Evolutionary conservation across 2,888 invertebrate genomes (phyloP), one percentile per base, ranked within the genome.

Genomic region (Chaitophorus viminalis): DNA sequence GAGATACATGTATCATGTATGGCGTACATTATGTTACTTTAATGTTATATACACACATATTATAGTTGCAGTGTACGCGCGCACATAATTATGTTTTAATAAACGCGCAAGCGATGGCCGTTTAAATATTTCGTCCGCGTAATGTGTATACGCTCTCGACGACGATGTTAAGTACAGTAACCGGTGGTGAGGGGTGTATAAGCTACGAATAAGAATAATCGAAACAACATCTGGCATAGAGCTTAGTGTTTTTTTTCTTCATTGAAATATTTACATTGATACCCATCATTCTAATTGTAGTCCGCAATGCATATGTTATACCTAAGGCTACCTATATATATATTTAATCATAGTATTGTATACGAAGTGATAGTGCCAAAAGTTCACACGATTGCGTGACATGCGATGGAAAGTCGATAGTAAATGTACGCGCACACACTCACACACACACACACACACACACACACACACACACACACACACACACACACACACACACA

Each of bases 151-250:
- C 36, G 11, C 17, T n/a, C n/a, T n/a, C n/a, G n/a, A 68, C 29
- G 68, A 29, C 68, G 68, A 29, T 31, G 68, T 70, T 72, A 72
- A 21, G 33, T n/a, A 33, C 72, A 33, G 72, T 31, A 72, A 31
- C 31, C 72, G 72, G 1, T 33, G 72, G 4, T 1, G 9, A 68
- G 21, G 6, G 72, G 72, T n/a, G 6, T n/a, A n/a, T 31, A n/a
- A 29, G 60, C n/a, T 54, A 6, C 5, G n/a, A 29, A 33, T 70
- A 83, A 76, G 76, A 84, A 84, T 83, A 75, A 83, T 84, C 65
- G 46, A 65, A 65, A 76, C 31, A 31, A 84, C 39, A 84, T 84
- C 65, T 84, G 84, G 84, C 84, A 76, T 75, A 18, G 39, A 21
- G 0, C 0, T 11, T 18, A 29, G 52, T 74, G n/a, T 36, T 54